Percentiles rank a stretch among this genome's conserved stretches.
Conservation (phyloP, 2,888 invertebrate genomes). For the Megalurothrips usitatus region DNA sequence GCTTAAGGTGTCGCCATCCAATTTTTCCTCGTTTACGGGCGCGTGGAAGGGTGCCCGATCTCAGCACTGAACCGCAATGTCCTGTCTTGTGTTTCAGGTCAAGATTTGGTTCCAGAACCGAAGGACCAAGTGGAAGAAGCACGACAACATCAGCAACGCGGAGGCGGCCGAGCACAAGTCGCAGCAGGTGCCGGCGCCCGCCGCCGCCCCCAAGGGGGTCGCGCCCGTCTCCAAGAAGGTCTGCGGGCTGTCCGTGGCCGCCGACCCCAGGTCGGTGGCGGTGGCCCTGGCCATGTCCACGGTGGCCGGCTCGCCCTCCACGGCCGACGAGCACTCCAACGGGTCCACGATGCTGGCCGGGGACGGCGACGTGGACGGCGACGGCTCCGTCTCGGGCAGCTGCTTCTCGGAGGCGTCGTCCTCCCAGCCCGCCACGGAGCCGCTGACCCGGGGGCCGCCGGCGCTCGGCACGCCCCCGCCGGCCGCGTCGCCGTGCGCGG, state of each 20-base stretch:
- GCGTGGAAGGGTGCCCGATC: neutral
- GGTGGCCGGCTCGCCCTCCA: neutral
- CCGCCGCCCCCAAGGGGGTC: slow-evolving; percentile 20
- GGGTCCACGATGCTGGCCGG: slow-evolving; percentile 4
- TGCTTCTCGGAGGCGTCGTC: neutral
- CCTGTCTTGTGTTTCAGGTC: slow-evolving; percentile 57
- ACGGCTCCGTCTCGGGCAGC: slow-evolving; percentile 1
- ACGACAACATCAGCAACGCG: slow-evolving; percentile 84
- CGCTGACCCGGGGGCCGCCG: neutral
- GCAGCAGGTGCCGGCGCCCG: slow-evolving; percentile 27
- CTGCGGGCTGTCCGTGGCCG: neutral
- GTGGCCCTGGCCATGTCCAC: neutral
- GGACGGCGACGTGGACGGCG: neutral
- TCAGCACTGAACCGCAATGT: neutral
- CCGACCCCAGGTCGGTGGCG: neutral
- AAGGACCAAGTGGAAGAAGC: slow-evolving; percentile 81
- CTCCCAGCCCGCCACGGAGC: neutral
- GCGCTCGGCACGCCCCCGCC: neutral
- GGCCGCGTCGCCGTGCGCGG: neutral
- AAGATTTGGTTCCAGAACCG: slow-evolving; percentile 91
- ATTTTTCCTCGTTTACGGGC: neutral
- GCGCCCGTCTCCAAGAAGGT: neutral
- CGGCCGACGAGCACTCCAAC: slow-evolving; percentile 13
- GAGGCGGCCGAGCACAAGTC: slow-evolving; percentile 80
- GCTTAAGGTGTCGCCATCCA: neutral